phyloP scores from a whole-genome alignment of 2,113 vertebrate genomes.

The Alosa alosa region DNA sequence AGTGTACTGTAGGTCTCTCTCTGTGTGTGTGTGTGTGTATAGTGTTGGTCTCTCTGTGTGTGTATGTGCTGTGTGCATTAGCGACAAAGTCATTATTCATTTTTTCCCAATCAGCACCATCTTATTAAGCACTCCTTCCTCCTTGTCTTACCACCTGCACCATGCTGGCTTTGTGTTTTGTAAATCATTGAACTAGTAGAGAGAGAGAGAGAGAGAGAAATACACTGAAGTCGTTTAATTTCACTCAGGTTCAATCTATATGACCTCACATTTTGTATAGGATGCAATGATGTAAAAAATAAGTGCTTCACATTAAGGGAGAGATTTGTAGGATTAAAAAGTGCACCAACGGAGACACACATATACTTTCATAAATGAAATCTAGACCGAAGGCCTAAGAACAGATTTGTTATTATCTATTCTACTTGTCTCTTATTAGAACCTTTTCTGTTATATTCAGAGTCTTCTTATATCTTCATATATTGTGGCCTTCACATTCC shows the following conservation, averaged over 20 bases:
- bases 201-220: neutral
- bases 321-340: neutral
- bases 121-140: neutral
- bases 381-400: neutral
- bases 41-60: neutral
- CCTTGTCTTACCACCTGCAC: neutral
- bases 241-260: too few species aligned
- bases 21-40: neutral
- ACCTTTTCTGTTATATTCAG: neutral
- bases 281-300: neutral
- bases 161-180: neutral
- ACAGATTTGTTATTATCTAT: neutral
- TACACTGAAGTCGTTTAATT: too few species aligned
- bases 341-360: too few species aligned
- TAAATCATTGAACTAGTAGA: neutral
- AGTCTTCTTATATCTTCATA: neutral
- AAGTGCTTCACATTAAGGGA: neutral
- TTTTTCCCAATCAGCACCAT: neutral
- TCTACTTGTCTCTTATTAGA: neutral
- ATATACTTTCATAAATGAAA: too few species aligned
- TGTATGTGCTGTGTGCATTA: neutral
- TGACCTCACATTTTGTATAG: neutral
- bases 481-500: neutral
- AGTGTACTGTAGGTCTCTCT: too few species aligned
- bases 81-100: neutral